Evolutionary conservation across 2,888 invertebrate genomes (phyloP).

Genomic region (Toxonevra muliebris): DNA sequence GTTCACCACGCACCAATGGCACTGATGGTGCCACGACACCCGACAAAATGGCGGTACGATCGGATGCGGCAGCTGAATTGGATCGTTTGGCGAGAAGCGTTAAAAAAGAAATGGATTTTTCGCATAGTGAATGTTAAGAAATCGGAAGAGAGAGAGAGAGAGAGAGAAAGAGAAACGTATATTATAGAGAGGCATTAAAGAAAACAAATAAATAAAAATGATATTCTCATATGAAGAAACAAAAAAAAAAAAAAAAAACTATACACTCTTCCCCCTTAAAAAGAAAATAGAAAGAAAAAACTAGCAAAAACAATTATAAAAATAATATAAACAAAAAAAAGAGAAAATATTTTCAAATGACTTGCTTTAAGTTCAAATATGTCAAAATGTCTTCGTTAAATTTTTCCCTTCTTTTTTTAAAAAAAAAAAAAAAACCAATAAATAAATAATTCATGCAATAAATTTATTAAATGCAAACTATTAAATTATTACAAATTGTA

Average conservation of each 20-base stretch:
- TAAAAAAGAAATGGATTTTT: slow-evolving; percentile 65
- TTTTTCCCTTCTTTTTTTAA: too few relatives aligned
- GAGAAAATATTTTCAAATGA: slow-evolving; percentile 4
- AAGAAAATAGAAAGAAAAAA: slow-evolving; percentile 7
- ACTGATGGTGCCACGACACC: slow-evolving; percentile 64
- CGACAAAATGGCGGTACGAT: slow-evolving; percentile 80
- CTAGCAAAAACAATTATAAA: not conserved
- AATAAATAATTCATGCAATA: slow-evolving; percentile 9
- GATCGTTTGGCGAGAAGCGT: slow-evolving; percentile 82
- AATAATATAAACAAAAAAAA: not conserved
- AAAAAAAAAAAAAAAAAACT: not conserved
- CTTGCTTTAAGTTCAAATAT: slow-evolving; percentile 26
- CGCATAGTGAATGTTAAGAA: slow-evolving; percentile 64
- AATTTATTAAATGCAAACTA: slow-evolving; percentile 16
- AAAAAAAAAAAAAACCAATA: slow-evolving; percentile 1
- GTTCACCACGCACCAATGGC: slow-evolving; percentile 62
- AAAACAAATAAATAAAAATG: slow-evolving; percentile 11
- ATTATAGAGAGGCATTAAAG: not conserved
- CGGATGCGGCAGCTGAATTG: slow-evolving; percentile 92
- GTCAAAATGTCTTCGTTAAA: slow-evolving; percentile 7
- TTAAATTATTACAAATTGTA: slow-evolving; percentile 21
- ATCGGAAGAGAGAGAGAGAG: not conserved
- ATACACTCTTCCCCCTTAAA: not conserved
- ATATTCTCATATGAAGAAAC: slow-evolving; percentile 13
- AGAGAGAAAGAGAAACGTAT: not conserved